Evolutionary conservation across 2,888 invertebrate species (phyloP), one percentile per base, ranked within the genome.

Genomic region (Galeopsomyia nigrocyanea): DNA sequence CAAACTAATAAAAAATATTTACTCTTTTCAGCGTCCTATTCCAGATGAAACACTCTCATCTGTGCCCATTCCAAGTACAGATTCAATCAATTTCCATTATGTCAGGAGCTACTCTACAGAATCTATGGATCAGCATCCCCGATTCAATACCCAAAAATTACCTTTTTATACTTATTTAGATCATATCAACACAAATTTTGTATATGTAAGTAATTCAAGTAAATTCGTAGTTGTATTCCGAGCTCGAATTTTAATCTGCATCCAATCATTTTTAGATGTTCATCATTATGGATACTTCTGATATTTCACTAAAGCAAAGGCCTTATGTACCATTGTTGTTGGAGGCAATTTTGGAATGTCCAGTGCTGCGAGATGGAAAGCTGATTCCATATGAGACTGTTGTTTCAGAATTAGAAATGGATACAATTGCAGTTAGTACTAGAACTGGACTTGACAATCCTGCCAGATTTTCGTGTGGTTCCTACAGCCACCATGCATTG

Each of bases 131-230:
- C 88, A 88, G 68, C 87, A 88, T 78, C 88, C 90, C 0, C 86
- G 90, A 79, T 88, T 92, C 77, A 89, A 92, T 82, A 87, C 93
- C 14, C 84, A 87, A 1, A 87, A 91, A 61, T 85, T 95, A 57
- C 95, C 95, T 0, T 87, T 95, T 21, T 93, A 91, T 81, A 91
- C 95, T 0, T 92, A 94, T 77, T 88, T 95, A 63, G 94, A 95
- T 87, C 91, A 94, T 83, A 87, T 95, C 62, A 92, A 93, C 77
- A 93, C 94, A 1, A 94, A 94, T 86, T 96, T 96, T 86, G 91
- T 95, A 76, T 93, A 94, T 87, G 95, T 95, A 86, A 90, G 92
- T 90, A 79, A 51, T 71, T n/a, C 1, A 9, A 19, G 10, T 21
- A 21, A 19, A 9, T 10, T 19, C 14, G 39, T 10, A 31, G 3